Evolutionary conservation across 2,797 vertebrate species (phyloP).

Genomic region (Adrianichthys oophorus): DNA sequence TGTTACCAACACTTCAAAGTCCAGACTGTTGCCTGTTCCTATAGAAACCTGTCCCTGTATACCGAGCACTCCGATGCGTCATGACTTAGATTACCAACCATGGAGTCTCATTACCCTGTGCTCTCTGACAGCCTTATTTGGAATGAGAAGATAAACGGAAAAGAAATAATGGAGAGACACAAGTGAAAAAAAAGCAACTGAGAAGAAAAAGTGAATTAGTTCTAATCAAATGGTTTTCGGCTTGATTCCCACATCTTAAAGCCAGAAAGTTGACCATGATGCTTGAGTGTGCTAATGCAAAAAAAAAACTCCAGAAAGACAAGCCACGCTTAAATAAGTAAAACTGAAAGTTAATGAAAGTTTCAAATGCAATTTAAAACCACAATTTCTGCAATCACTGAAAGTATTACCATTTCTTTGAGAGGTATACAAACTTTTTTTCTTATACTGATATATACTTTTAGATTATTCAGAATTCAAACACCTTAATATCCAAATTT

Average conservation of each 20-base stretch:
- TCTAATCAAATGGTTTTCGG: background rate
- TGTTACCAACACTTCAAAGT: slow-evolving; percentile 52
- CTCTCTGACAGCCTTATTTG: slow-evolving; percentile 31
- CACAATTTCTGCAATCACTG: no score
- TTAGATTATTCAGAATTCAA: no score
- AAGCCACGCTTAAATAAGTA: no score
- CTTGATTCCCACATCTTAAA: background rate
- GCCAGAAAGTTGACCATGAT: no score
- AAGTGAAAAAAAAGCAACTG: background rate
- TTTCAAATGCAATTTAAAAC: no score
- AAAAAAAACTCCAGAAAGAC: no score
- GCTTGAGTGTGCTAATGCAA: no score
- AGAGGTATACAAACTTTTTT: no score
- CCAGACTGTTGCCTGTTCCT: slow-evolving; percentile 71
- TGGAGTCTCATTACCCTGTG: slow-evolving; percentile 66
- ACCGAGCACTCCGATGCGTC: slow-evolving; percentile 55
- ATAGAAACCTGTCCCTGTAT: slow-evolving; percentile 65
- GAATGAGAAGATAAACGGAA: slow-evolving; percentile 39
- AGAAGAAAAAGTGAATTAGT: background rate
- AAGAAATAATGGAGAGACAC: slow-evolving; percentile 9
- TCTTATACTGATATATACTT: no score
- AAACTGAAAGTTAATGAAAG: no score
- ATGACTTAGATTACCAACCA: slow-evolving; percentile 73
- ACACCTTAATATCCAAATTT: no score
- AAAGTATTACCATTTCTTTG: no score